Evolutionary conservation across 2,113 vertebrate species (phyloP).

Genomic region (Plectropomus leopardus): DNA sequence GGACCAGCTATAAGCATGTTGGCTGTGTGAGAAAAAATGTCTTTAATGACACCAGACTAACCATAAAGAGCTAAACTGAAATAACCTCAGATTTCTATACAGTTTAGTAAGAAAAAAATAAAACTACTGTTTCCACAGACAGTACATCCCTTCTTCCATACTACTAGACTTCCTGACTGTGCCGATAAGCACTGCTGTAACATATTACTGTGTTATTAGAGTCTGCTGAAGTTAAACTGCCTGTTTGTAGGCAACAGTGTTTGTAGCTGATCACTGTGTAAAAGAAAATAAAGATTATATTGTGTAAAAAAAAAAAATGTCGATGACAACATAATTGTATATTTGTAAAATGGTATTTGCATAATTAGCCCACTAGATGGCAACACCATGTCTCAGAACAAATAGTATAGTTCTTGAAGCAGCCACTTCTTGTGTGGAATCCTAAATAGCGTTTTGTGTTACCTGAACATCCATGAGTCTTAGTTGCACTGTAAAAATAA

Average conservation of each 20-base stretch:
- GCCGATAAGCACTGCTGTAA: constrained; percentile 42
- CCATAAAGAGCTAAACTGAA: constrained; percentile 6
- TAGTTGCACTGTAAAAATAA: constrained; percentile 28
- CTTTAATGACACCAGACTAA: neutral
- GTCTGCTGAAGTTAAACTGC: constrained; percentile 51
- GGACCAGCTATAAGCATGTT: constrained; percentile 60
- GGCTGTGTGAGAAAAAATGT: constrained; percentile 43
- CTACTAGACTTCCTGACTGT: constrained; percentile 34
- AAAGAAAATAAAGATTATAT: constrained; percentile 70
- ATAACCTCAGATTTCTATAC: constrained; percentile 1
- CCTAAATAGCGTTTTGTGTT: neutral
- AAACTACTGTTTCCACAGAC: neutral
- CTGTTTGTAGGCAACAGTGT: constrained; percentile 63
- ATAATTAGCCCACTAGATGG: constrained; percentile 66
- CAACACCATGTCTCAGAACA: constrained; percentile 20
- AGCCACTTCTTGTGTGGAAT: neutral
- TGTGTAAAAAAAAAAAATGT: constrained; percentile 48
- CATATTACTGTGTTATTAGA: constrained; percentile 44
- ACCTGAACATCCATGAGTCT: constrained; percentile 5
- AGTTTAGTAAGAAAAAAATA: constrained; percentile 30
- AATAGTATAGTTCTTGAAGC: neutral
- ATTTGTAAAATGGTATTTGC: neutral
- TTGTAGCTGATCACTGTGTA: constrained; percentile 76
- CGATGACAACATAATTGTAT: no score
- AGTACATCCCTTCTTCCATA: neutral